Conservation (phyloP, 2,797 vertebrate species). For the Zenarchopterus dispar region DNA sequence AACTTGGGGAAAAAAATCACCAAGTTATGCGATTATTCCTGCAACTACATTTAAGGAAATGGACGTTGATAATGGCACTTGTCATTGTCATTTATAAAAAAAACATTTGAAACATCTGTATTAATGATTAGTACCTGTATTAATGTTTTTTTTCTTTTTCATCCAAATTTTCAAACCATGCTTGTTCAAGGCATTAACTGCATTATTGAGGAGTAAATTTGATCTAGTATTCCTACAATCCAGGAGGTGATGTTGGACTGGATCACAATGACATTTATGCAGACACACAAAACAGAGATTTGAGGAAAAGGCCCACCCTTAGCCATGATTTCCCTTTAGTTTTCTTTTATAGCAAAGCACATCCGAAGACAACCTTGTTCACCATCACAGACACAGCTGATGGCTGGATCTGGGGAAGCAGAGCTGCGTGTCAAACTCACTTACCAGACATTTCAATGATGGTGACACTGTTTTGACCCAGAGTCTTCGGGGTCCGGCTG, state of each 20-base stretch:
- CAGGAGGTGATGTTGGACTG: no score
- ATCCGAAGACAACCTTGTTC: background rate
- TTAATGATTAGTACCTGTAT: no score
- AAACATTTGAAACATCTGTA: background rate
- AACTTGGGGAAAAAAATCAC: background rate
- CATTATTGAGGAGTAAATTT: no score
- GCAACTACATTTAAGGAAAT: background rate
- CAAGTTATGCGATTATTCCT: background rate
- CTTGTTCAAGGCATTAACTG: no score
- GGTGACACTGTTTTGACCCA: background rate
- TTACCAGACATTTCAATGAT: background rate
- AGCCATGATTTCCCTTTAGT: no score
- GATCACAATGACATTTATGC: no score
- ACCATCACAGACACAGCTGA: background rate
- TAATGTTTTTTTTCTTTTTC: no score
- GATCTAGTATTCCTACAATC: no score
- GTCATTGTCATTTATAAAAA: background rate
- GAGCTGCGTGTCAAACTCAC: slow-evolving; percentile 1
- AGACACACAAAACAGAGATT: background rate
- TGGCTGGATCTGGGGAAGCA: background rate
- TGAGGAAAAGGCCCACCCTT: no score
- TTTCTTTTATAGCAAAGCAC: background rate
- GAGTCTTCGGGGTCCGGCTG: background rate
- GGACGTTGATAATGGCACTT: background rate
- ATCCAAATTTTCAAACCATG: no score